These are phyloP conservation scores for Calliphora vicina DNA, from an alignment of 1,140 invertebrate genomes.

Conservation along the genomic window DNA sequence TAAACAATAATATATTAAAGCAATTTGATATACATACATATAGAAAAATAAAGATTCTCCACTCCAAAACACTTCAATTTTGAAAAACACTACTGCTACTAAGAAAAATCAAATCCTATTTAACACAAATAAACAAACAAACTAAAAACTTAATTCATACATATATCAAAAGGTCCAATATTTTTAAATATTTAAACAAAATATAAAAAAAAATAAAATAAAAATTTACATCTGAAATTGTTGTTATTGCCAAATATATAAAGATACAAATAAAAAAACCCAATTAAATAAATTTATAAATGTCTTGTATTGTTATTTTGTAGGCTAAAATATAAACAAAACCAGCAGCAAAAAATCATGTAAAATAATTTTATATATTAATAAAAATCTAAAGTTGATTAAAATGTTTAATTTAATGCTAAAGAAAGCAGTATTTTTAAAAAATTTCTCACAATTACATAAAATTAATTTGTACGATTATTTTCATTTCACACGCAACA, in stretches of 20 bases:
- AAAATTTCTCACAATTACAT: not conserved
- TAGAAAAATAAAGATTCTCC: no score
- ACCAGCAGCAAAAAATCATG: not conserved
- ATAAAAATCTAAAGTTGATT: not conserved
- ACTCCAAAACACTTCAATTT: not conserved
- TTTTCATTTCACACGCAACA: not conserved
- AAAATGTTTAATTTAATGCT: no score
- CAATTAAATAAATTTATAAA: not conserved
- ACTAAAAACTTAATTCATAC: not conserved
- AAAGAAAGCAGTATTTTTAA: not conserved
- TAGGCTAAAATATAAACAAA: not conserved
- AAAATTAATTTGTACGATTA: not conserved
- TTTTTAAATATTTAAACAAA: not conserved
- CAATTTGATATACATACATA: no score
- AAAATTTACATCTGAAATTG: not conserved
- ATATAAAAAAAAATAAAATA: not conserved
- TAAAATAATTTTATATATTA: not conserved
- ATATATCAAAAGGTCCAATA: not conserved
- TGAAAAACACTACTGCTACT: not conserved
- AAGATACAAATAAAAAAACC: not conserved
- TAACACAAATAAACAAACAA: not conserved
- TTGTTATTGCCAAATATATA: not conserved
- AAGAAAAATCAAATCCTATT: not conserved
- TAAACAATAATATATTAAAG: not conserved
- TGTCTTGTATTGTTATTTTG: not conserved